Percentiles rank a stretch among this genome's conserved stretches.
phyloP scores from a whole-genome alignment of 2,888 invertebrate species.

The Boloria selene region DNA sequence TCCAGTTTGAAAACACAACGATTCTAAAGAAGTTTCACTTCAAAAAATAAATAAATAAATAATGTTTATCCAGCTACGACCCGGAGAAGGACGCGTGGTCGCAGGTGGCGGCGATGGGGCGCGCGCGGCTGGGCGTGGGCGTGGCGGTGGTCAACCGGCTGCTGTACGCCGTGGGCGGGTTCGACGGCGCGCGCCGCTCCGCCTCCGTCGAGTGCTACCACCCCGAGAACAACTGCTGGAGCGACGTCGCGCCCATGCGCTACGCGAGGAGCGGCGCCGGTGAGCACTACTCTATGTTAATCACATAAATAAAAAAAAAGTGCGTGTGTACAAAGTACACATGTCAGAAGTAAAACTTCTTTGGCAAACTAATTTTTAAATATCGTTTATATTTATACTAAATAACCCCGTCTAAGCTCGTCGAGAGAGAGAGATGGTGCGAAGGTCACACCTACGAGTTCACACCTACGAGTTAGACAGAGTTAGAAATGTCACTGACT shows the following conservation, averaged over 20 bases:
- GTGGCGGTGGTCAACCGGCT: conserved; percentile 90
- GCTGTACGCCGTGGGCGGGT: conserved; percentile 93
- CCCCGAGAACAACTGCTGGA: conserved; percentile 96
- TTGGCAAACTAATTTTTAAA: too few species aligned
- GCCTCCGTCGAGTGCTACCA: conserved; percentile 94
- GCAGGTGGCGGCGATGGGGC: conserved; percentile 87
- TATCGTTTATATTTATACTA: too few species aligned
- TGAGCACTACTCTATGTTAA: conserved; percentile 47
- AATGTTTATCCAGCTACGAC: conserved; percentile 85
- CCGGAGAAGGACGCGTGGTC: conserved; percentile 93
- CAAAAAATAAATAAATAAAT: background rate
- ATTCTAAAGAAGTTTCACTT: too few species aligned
- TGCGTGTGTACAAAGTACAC: too few species aligned
- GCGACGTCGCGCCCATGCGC: conserved; percentile 89
- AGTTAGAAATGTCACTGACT: too few species aligned
- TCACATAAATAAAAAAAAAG: too few species aligned
- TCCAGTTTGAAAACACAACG: too few species aligned
- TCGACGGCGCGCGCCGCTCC: conserved; percentile 90
- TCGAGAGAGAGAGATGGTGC: too few species aligned
- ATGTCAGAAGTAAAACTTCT: too few species aligned
- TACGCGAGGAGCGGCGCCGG: conserved; percentile 92
- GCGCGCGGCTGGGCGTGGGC: conserved; percentile 90
- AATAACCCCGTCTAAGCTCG: too few species aligned
- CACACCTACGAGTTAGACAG: too few species aligned
- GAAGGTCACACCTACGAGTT: too few species aligned